Evolutionary conservation across 2,797 vertebrate genomes (phyloP).

Genomic region (Protonibea diacanthus): DNA sequence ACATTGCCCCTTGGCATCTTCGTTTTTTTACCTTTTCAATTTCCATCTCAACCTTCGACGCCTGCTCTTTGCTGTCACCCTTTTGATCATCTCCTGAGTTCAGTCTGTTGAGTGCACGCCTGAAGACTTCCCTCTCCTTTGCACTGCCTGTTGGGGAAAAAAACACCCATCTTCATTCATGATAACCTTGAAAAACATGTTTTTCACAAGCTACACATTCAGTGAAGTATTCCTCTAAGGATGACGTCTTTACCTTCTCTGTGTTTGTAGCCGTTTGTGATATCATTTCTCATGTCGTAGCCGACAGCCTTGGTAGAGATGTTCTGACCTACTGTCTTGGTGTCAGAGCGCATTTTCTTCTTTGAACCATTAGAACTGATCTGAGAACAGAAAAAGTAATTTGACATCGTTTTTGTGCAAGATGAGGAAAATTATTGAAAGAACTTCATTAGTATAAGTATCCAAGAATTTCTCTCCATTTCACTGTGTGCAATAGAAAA

Average conservation of each 20-base stretch:
- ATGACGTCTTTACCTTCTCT: slow-evolving; percentile 81
- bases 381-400: slow-evolving; percentile 22
- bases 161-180: background rate
- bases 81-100: background rate
- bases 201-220: background rate
- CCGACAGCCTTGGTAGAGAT: slow-evolving; percentile 90
- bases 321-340: slow-evolving; percentile 80
- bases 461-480: too few species aligned
- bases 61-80: background rate
- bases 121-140: slow-evolving; percentile 15
- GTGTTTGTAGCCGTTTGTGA: slow-evolving; percentile 89
- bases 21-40: slow-evolving; percentile 17
- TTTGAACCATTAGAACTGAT: slow-evolving; percentile 69
- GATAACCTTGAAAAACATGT: background rate
- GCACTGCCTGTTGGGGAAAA: slow-evolving; percentile 3
- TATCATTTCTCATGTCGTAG: slow-evolving; percentile 80
- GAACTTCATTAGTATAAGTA: background rate
- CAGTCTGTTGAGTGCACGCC: background rate
- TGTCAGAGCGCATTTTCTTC: slow-evolving; percentile 67
- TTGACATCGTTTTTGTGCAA: background rate
- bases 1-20: too few species aligned
- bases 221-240: background rate
- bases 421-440: background rate
- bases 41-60: background rate
- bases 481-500: too few species aligned